Percentiles rank a stretch among this genome's conserved stretches.
Evolutionary conservation across 2,113 vertebrate species (phyloP).

Genomic region (Campylomormyrus numenius): DNA sequence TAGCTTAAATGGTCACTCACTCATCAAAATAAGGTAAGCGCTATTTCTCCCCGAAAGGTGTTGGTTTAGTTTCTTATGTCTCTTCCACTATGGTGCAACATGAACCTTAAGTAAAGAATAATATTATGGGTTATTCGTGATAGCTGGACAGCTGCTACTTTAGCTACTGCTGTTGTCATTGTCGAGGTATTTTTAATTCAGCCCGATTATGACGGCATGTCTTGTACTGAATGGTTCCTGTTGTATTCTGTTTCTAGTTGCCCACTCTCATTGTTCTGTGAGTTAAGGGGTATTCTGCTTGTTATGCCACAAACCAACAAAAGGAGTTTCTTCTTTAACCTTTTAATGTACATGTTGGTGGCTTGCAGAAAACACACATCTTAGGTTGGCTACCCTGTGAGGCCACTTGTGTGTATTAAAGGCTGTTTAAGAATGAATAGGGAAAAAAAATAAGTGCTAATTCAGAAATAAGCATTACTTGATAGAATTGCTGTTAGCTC

Average conservation of each 20-base stretch:
- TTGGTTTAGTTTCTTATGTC: not conserved
- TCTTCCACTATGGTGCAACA: not conserved
- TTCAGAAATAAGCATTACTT: constrained; percentile 7
- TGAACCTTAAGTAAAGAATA: constrained; percentile 33
- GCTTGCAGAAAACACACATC: not conserved
- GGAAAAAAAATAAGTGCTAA: not conserved
- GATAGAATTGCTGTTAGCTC: not conserved
- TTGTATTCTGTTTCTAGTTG: constrained; percentile 14
- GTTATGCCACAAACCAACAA: not conserved
- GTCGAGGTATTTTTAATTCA: constrained; percentile 26
- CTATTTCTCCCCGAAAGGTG: not conserved
- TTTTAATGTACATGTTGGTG: not conserved
- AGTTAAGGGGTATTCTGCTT: not conserved
- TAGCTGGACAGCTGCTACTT: constrained; percentile 14
- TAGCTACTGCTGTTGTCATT: constrained; percentile 20
- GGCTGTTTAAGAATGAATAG: not conserved
- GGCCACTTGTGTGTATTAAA: not conserved
- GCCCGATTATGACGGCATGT: constrained; percentile 19
- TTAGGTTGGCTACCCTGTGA: not conserved
- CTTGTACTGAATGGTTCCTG: constrained; percentile 6
- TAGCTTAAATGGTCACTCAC: not conserved
- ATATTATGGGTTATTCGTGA: constrained; percentile 29
- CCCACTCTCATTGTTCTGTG: not conserved
- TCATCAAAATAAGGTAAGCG: not conserved
- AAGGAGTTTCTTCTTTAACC: not conserved